Conservation (phyloP, 2,113 vertebrate genomes). For the Serinus canaria region DNA sequence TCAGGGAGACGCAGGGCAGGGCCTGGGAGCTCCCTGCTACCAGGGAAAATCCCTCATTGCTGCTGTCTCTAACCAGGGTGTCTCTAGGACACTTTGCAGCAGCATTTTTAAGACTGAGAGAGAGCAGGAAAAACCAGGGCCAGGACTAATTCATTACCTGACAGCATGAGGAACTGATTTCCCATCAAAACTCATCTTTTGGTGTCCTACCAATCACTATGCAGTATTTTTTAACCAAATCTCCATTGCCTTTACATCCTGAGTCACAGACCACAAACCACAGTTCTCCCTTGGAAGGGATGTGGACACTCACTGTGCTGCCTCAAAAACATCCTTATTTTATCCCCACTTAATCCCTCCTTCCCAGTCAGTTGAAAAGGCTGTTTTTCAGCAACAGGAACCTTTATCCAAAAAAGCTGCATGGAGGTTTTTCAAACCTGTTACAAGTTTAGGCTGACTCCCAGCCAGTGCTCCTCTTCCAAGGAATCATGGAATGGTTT, state of each 20-base stretch:
- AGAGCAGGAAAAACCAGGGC: background rate
- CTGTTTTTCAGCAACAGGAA: accelerated
- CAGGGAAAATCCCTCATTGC: accelerated
- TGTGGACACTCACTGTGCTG: accelerated
- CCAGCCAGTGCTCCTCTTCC: background rate
- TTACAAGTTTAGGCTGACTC: accelerated
- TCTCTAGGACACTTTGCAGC: background rate
- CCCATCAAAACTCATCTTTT: background rate
- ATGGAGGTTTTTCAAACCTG: background rate
- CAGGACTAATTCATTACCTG: background rate
- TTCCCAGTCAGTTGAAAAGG: accelerated
- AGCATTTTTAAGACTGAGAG: accelerated
- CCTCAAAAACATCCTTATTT: background rate
- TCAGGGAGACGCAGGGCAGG: accelerated
- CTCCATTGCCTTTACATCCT: background rate
- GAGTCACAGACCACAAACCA: too few relatives aligned
- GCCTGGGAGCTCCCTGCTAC: background rate
- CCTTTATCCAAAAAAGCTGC: background rate
- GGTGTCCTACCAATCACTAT: background rate
- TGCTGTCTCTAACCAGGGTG: accelerated
- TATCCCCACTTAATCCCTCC: background rate
- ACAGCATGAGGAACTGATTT: background rate
- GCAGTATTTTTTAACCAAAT: background rate
- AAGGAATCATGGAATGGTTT: background rate
- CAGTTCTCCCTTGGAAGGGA: background rate